Percentiles rank a stretch among this genome's conserved stretches.
These are phyloP conservation scores for Hippopotamyrus pictus DNA, from an alignment of 2,797 vertebrate species.

Conservation along the genomic window DNA sequence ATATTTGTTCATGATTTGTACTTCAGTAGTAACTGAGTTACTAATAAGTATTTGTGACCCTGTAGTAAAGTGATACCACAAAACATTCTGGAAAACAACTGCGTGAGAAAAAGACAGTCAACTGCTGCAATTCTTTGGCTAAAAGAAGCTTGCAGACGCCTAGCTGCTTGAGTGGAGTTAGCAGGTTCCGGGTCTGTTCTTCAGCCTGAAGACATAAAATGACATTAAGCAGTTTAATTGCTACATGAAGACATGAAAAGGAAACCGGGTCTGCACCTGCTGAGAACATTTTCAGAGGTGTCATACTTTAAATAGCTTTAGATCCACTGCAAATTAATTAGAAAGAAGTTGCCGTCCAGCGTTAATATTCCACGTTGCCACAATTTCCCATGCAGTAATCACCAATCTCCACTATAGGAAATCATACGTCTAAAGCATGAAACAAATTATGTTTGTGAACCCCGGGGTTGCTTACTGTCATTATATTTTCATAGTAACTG, in stretches of 20 bases:
- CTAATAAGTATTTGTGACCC: background rate
- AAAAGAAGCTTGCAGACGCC: background rate
- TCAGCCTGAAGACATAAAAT: background rate
- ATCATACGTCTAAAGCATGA: background rate
- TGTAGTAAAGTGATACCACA: background rate
- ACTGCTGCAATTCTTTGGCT: background rate
- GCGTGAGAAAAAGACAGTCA: background rate
- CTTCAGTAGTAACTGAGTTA: background rate
- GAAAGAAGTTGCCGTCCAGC: background rate
- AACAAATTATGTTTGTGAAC: background rate
- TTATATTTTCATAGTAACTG: background rate
- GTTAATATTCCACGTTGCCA: background rate
- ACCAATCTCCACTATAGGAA: background rate
- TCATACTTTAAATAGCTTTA: slow-evolving; percentile 15
- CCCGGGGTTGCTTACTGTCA: background rate
- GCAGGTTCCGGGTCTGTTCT: background rate
- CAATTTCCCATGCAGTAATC: background rate
- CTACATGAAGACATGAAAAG: slow-evolving; percentile 17
- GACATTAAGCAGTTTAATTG: background rate
- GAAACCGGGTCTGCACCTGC: background rate
- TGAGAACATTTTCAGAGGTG: slow-evolving; percentile 12
- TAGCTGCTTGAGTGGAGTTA: background rate
- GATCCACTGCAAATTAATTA: slow-evolving; percentile 36
- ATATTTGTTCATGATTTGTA: background rate
- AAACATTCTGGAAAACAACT: background rate